A percentile compares a stretch with the other conserved stretches of the same genome.
These are phyloP conservation scores for Gymnothorax javanicus DNA, from an alignment of 2,797 vertebrate species.

Conservation along the genomic window DNA sequence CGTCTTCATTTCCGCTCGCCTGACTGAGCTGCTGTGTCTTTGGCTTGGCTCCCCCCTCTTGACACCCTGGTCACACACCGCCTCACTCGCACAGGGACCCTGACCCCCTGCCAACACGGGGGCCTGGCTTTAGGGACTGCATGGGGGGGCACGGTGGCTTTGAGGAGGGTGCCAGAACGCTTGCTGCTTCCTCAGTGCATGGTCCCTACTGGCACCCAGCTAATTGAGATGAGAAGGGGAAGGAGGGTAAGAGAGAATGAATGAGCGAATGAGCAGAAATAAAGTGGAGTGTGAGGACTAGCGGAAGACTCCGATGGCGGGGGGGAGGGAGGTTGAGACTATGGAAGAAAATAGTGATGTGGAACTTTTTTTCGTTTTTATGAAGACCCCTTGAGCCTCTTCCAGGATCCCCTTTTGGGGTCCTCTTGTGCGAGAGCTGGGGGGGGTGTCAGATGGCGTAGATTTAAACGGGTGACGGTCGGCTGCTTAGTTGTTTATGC, in stretches of 20 bases:
- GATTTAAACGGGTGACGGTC: not conserved
- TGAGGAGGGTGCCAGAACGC: not conserved
- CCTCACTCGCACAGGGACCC: constrained; percentile 2
- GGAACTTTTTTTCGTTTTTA: not conserved
- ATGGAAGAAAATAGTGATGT: not conserved
- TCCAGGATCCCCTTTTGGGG: not conserved
- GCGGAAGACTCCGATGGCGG: not conserved
- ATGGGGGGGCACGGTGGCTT: not conserved
- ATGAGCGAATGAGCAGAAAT: not conserved
- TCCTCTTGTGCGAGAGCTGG: too few species aligned
- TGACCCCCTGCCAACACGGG: not conserved
- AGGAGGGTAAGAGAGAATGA: not conserved
- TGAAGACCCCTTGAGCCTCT: not conserved
- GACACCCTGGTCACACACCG: constrained; percentile 17
- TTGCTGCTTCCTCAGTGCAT: not conserved
- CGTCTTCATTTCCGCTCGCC: not conserved
- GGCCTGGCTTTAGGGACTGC: not conserved
- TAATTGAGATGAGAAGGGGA: not conserved
- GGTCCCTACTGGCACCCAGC: not conserved
- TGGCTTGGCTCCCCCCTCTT: not conserved
- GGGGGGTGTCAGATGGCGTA: not conserved
- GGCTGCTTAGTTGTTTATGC: not conserved
- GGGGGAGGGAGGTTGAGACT: not conserved
- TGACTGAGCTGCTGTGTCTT: not conserved
- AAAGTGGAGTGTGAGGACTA: not conserved